These are phyloP conservation scores for Aspiorhynchus laticeps DNA, from an alignment of 2,113 vertebrate genomes.

Conservation along the genomic window DNA sequence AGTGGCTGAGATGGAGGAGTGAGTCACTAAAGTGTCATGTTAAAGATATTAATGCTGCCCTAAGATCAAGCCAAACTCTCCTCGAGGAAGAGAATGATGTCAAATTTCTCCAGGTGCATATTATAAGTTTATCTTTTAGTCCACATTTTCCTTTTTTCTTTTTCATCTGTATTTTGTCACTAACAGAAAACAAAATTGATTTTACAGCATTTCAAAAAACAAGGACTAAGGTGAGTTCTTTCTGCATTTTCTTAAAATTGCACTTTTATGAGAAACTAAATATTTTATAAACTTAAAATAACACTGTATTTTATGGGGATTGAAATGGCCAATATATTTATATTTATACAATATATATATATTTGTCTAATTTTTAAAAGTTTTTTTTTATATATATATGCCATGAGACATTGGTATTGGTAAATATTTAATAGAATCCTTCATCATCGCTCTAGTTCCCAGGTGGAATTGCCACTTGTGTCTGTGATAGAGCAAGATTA, in stretches of 20 bases:
- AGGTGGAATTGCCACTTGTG: conserved; percentile 62
- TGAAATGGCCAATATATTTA: background rate
- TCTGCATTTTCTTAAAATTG: background rate
- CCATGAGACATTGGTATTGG: background rate
- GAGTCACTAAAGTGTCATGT: conserved; percentile 64
- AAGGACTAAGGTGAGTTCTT: conserved; percentile 69
- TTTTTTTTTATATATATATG: background rate
- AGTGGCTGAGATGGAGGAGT: conserved; percentile 69
- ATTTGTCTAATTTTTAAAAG: background rate
- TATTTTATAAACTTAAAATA: background rate
- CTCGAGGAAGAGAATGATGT: conserved; percentile 68
- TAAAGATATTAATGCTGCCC: conserved; percentile 64
- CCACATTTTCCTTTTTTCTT: background rate
- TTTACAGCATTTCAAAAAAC: conserved; percentile 68
- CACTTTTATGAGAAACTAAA: background rate
- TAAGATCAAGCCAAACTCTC: conserved; percentile 66
- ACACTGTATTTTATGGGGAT: background rate
- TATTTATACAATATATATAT: too few species aligned
- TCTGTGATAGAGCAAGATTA: conserved; percentile 60
- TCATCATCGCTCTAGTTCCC: conserved; percentile 54
- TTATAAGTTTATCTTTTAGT: background rate
- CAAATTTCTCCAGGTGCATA: conserved; percentile 68
- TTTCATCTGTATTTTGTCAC: background rate
- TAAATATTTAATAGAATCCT: background rate
- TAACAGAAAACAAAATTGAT: background rate